A percentile compares a stretch with the other conserved stretches of the same genome.
Conservation (phyloP, 1,140 invertebrate genomes). For the Helicoverpa armigera region DNA sequence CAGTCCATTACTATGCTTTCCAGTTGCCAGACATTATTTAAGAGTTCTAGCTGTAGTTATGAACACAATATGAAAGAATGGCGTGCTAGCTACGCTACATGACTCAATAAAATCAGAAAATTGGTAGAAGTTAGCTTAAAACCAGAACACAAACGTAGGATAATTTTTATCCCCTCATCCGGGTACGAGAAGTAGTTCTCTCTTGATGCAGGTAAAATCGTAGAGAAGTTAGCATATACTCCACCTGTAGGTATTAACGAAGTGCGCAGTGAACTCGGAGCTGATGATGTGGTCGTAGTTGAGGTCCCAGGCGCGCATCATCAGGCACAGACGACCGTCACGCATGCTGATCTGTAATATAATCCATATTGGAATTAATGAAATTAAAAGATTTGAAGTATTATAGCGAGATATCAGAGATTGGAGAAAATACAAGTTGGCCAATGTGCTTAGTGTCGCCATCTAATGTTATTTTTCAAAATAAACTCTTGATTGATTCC, state of each 20-base stretch:
- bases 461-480: background rate
- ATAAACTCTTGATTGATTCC: background rate
- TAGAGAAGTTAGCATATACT: too few species aligned
- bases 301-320: slow-evolving; percentile 81
- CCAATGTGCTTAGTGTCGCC: background rate
- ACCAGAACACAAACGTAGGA: too few species aligned
- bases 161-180: too few species aligned
- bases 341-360: slow-evolving; percentile 75
- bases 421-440: background rate
- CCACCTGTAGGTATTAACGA: slow-evolving; percentile 76
- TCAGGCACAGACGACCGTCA: slow-evolving; percentile 77
- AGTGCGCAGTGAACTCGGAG: slow-evolving; percentile 79
- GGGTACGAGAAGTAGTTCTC: too few species aligned
- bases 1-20: background rate
- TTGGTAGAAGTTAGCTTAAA: too few species aligned
- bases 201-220: too few species aligned
- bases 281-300: slow-evolving; percentile 84
- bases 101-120: too few species aligned
- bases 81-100: too few species aligned
- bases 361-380: background rate
- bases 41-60: background rate
- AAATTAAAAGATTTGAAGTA: too few species aligned
- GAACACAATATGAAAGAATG: too few species aligned
- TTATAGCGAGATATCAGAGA: too few species aligned
- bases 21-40: background rate